Evolutionary conservation across 2,888 invertebrate genomes (phyloP), one percentile per base, ranked within the genome.

Genomic region (Rhyacophila evoluta): DNA sequence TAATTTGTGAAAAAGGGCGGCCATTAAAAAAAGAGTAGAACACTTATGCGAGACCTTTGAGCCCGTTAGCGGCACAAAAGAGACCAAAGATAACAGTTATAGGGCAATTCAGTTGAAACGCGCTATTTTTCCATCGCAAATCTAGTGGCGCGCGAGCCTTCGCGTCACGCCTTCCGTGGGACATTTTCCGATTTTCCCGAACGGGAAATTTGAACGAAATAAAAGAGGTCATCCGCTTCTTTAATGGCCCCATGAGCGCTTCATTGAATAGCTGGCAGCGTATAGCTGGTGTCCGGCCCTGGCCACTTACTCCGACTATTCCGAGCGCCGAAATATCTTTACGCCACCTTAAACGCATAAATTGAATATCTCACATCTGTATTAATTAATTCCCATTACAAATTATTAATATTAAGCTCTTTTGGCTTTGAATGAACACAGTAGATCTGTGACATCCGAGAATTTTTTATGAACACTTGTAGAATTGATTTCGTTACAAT

Each of bases 161-260:
- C 78, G 74, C 71, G 79, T 79, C 72, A 79, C 79, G 55, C 55
- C 55, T 55, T 55, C 55, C 55, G 25, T 41, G 76, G 76, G 33
- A 55, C 79, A 76, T 73, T 73, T 75, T 75, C 75, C 77, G 74
- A 70, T 55, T 41, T 41, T 39, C 36, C 33, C 70, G 71, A 74
- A 79, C 67, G 70, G 76, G 74, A 74, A 77, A 77, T 74, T 77
- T 39, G 37, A 74, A 55, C 39, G 70, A 38, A 75, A 72, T 77
- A 78, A 77, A 79, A 79, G 74, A 80, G 75, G 78, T 72, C 38
- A 75, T 70, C 77, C 74, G 78, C 68, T 69, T 38, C 71, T 67
- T 72, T 80, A 80, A 80, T 80, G 72, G 80, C 72, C 36, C 37
- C 74, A 70, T 70, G 72, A 69, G 29, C 78, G 74, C 79, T 38